These are phyloP conservation scores for Podarcis cretensis DNA, from an alignment of 2,113 vertebrate species.

Conservation along the genomic window DNA sequence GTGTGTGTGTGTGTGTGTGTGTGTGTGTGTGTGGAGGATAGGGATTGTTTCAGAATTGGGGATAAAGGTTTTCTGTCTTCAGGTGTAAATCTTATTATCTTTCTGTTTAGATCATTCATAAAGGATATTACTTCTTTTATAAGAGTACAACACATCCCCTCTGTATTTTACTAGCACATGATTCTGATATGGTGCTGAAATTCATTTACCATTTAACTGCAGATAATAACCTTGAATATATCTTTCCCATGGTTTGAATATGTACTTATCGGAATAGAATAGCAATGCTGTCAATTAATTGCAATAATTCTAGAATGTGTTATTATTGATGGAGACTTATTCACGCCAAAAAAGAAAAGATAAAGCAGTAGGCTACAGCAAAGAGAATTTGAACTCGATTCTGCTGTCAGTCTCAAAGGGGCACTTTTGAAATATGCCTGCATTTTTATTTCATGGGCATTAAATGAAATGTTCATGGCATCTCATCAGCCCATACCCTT, in stretches of 20 bases:
- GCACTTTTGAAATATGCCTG: slow-evolving; percentile 48
- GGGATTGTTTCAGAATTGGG: neutral
- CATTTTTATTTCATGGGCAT: slow-evolving; percentile 29
- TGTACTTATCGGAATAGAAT: neutral
- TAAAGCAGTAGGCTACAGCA: slow-evolving; percentile 20
- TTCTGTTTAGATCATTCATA: neutral
- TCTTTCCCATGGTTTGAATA: neutral
- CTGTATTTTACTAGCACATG: neutral
- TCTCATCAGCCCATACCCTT: slow-evolving; percentile 22
- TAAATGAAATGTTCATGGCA: neutral
- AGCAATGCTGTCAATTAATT: slow-evolving; percentile 23
- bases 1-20: too few relatives aligned
- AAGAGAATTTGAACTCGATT: slow-evolving; percentile 48
- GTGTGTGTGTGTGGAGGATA: too few relatives aligned
- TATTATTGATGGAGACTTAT: slow-evolving; percentile 55
- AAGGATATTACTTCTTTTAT: neutral
- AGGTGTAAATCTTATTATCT: neutral
- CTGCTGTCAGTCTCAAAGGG: slow-evolving; percentile 52
- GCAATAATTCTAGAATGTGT: slow-evolving; percentile 51
- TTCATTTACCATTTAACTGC: neutral
- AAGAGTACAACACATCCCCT: neutral
- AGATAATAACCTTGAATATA: neutral
- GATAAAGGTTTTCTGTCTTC: neutral
- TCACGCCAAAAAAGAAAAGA: slow-evolving; percentile 26
- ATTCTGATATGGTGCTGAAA: neutral